Percentiles rank a stretch among this genome's conserved stretches.
These are phyloP conservation scores for Polyommatus icarus DNA, from an alignment of 2,888 invertebrate species.

Conservation along the genomic window DNA sequence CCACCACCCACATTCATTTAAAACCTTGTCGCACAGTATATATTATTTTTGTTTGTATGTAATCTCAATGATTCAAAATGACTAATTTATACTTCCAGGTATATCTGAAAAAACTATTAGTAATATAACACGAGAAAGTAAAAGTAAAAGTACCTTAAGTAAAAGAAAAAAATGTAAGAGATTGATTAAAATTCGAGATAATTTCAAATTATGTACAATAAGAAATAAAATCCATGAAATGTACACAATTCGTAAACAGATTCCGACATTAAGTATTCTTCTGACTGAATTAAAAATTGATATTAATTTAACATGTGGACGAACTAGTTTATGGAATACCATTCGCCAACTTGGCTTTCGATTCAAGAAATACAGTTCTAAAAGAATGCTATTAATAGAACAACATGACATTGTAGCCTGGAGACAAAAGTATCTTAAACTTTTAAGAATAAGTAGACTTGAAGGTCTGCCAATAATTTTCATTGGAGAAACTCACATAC, in stretches of 20 bases:
- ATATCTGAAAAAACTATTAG: conserved; percentile 13
- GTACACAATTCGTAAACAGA: conserved; percentile 22
- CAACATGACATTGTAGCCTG: conserved; percentile 20
- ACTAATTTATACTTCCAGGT: not conserved
- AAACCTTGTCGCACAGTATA: too few species aligned
- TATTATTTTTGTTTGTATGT: not conserved
- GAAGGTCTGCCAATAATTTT: not conserved
- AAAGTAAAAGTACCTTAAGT: not conserved
- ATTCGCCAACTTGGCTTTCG: conserved; percentile 22
- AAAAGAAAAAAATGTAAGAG: not conserved
- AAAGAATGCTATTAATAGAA: conserved; percentile 30
- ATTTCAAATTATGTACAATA: conserved; percentile 30
- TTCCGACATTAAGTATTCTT: conserved; percentile 26
- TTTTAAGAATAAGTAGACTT: not conserved
- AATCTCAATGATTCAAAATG: not conserved
- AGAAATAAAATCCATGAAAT: conserved; percentile 28
- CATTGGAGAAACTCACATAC: conserved; percentile 8
- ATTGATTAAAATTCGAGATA: conserved; percentile 17
- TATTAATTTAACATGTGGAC: conserved; percentile 21
- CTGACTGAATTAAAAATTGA: conserved; percentile 16
- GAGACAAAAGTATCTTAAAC: conserved; percentile 18
- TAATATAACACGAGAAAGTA: conserved; percentile 2
- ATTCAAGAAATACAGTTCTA: conserved; percentile 23
- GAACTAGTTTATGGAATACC: conserved; percentile 23
- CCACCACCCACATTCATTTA: too few species aligned